phyloP scores from a whole-genome alignment of 1,140 invertebrate species.

The Calycopis cecrops region DNA sequence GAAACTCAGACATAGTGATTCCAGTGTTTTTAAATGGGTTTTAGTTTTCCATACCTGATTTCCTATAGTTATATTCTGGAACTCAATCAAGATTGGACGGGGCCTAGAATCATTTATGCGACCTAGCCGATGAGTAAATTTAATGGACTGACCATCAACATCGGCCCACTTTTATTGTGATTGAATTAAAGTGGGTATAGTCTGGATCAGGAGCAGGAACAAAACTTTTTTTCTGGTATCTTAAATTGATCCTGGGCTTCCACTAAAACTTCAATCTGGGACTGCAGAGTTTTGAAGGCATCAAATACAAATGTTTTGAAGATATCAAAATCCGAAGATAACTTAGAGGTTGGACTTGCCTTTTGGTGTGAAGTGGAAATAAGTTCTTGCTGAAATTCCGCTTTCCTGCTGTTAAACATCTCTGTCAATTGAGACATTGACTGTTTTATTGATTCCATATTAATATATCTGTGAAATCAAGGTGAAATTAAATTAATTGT shows the following conservation, averaged over 20 bases:
- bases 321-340: no score
- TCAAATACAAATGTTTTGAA: neutral
- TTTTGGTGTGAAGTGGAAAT: no score
- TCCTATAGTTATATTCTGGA: neutral
- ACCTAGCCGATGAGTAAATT: neutral
- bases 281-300: neutral
- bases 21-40: no score
- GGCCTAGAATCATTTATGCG: neutral
- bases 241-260: neutral
- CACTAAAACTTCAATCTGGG: neutral
- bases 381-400: no score
- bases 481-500: no score
- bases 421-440: no score
- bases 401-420: neutral
- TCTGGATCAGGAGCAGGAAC: neutral
- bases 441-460: neutral
- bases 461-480: no score
- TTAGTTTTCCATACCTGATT: constrained; percentile 19
- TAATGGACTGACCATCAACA: neutral
- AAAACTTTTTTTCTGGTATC: neutral
- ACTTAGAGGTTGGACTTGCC: no score
- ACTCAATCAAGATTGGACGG: constrained; percentile 13
- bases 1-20: constrained; percentile 22
- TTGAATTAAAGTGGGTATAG: neutral
- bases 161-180: neutral